These are phyloP conservation scores for Todiramphus saurophagus DNA, from an alignment of 2,113 vertebrate species.

Conservation along the genomic window DNA sequence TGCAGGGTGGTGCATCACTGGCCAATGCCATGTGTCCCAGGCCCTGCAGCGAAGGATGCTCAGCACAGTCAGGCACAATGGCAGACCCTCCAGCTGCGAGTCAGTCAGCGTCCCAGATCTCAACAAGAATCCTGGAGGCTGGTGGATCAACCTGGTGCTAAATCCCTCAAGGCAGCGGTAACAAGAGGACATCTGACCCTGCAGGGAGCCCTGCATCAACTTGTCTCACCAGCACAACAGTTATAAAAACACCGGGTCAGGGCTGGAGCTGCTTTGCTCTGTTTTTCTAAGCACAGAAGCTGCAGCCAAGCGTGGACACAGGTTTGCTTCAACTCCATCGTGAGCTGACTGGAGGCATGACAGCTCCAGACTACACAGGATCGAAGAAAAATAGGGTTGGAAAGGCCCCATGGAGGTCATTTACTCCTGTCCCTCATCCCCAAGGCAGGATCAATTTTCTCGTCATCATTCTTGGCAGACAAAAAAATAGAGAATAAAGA, in stretches of 20 bases:
- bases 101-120: background rate
- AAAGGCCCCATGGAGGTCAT: background rate
- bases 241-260: fast-evolving
- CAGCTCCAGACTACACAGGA: background rate
- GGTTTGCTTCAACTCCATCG: background rate
- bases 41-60: fast-evolving
- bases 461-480: background rate
- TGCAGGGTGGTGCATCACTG: background rate
- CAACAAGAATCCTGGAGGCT: background rate
- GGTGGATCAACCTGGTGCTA: no score
- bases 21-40: fast-evolving
- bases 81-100: background rate
- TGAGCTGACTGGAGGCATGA: fast-evolving
- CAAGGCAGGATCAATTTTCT: background rate
- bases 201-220: background rate
- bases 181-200: background rate
- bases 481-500: background rate
- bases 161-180: background rate
- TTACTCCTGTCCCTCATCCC: background rate
- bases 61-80: fast-evolving
- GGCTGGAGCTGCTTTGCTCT: background rate
- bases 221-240: background rate
- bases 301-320: background rate
- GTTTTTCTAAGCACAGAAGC: background rate
- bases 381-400: background rate